Base-by-base conservation (phyloP, 2,888 invertebrate genomes). In the Dilophus febrilis region DNA sequence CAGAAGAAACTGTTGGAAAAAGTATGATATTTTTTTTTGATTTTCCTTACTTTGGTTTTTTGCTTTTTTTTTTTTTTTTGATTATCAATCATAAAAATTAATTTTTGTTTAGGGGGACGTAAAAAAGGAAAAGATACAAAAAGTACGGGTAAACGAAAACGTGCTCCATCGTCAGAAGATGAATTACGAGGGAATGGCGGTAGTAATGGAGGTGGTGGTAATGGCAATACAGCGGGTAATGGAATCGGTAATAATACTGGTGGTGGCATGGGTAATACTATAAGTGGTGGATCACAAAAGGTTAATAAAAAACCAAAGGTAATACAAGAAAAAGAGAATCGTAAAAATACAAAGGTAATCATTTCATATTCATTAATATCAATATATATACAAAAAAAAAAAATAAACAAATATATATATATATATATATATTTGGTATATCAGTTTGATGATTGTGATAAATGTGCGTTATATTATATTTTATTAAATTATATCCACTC, bases 41-140 rank as follows among this genome's bases (percentile, higher is more conserved):
- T 38, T 4, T 12, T 27, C 13, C n/a, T 29, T 19, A 22, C 28
- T 17, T 31, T 19, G 12, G 10, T 31, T 35, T 7, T 19, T 38
- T 26, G 41, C 16, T 34, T 37, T 35, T 40, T 22, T 41, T 30
- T 17, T 41, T 33, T 6, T 38, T 5, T 38, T 53, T 53, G 2
- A 46, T 22, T 6, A 22, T n/a, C n/a, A n/a, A n/a, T n/a, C n/a
- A n/a, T n/a, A n/a, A n/a, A n/a, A 31, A n/a, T 31, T 13, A n/a
- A 31, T n/a, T 31, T 13, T 13, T 27, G 11, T 30, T 10, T 28
- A 74, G 78, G 77, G 51, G 78, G 78, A 12, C 66, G 80, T 13
- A 79, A 79, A 51, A 80, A 78, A 52, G 64, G 68, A 1, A 76
- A 76, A 52, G 80, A 79, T 46, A 72, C 75, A 51, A 63, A 63